Evolutionary conservation across 2,113 vertebrate genomes (phyloP).

Genomic region (Oryzias celebensis): DNA sequence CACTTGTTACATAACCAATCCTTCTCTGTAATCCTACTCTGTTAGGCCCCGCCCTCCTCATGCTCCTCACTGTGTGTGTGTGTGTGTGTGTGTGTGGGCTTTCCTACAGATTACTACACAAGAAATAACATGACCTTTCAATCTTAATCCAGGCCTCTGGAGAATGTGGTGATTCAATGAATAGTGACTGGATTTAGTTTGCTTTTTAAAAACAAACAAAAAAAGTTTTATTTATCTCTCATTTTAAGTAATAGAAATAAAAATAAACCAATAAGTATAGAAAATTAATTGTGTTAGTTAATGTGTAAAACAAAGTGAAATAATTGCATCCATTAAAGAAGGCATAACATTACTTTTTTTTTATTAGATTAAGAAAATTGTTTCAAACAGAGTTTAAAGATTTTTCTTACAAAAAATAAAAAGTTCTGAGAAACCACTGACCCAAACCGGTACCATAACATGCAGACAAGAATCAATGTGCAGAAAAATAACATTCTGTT

Average conservation of each 20-base stretch:
- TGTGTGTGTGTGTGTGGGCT: neutral
- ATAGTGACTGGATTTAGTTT: constrained; percentile 15
- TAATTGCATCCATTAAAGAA: too few species aligned
- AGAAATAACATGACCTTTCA: constrained; percentile 44
- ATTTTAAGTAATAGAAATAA: neutral
- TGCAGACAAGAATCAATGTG: too few species aligned
- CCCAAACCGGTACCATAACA: too few species aligned
- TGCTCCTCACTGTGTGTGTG: constrained; percentile 2
- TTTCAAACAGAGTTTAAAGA: too few species aligned
- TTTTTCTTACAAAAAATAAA: too few species aligned
- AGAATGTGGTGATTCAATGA: constrained; percentile 29
- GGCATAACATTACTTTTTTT: too few species aligned
- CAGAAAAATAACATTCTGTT: too few species aligned
- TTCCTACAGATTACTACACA: constrained; percentile 60
- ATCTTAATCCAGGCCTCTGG: constrained; percentile 57
- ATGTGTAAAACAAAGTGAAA: too few species aligned
- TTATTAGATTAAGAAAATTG: too few species aligned
- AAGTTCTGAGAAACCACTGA: too few species aligned
- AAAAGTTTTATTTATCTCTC: neutral
- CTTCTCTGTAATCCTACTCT: constrained; percentile 62
- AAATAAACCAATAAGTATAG: neutral
- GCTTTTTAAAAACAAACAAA: neutral
- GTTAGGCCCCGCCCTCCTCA: constrained; percentile 24
- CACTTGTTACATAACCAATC: constrained; percentile 73
- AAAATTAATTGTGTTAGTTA: neutral